A percentile compares a stretch with the other conserved stretches of the same genome.
These are phyloP conservation scores for Drosophila sproati DNA, from an alignment of 1,140 invertebrate species.

Conservation along the genomic window DNA sequence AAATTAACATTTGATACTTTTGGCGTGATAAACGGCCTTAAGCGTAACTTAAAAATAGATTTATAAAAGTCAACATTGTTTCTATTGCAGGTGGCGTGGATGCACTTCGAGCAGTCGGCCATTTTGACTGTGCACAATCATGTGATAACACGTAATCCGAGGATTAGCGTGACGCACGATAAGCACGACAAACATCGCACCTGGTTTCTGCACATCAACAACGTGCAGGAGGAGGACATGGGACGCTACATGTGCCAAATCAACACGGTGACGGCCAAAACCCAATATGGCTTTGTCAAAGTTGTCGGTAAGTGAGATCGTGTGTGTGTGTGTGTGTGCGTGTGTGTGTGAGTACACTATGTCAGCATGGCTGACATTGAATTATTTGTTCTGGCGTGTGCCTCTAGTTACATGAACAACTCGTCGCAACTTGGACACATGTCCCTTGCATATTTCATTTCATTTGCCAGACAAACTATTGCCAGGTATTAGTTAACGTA, in stretches of 20 bases:
- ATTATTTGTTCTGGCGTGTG: constrained; percentile 44
- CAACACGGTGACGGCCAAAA: constrained; percentile 96
- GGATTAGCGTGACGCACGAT: constrained; percentile 95
- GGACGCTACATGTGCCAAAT: constrained; percentile 98
- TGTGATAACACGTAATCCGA: constrained; percentile 96
- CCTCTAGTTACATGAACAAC: constrained; percentile 38
- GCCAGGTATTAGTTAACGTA: constrained; percentile 32
- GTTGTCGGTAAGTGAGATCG: constrained; percentile 92
- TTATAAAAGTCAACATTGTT: constrained; percentile 9
- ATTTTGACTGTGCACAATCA: constrained; percentile 96
- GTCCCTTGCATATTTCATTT: constrained; percentile 60
- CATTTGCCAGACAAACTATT: constrained; percentile 46
- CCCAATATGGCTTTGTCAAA: constrained; percentile 95
- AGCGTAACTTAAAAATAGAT: constrained; percentile 17
- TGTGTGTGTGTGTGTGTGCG: neutral
- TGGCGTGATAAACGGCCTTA: constrained; percentile 8
- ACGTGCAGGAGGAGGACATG: constrained; percentile 95
- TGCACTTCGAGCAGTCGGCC: constrained; percentile 97
- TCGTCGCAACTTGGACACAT: constrained; percentile 44
- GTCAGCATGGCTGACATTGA: constrained; percentile 50
- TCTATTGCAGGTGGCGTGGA: constrained; percentile 94
- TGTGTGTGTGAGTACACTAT: constrained; percentile 30
- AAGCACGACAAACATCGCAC: constrained; percentile 90
- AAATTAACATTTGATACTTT: constrained; percentile 54
- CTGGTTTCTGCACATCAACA: constrained; percentile 96